Conservation (phyloP, 2,797 vertebrate species). For the Setipinna tenuifilis region DNA sequence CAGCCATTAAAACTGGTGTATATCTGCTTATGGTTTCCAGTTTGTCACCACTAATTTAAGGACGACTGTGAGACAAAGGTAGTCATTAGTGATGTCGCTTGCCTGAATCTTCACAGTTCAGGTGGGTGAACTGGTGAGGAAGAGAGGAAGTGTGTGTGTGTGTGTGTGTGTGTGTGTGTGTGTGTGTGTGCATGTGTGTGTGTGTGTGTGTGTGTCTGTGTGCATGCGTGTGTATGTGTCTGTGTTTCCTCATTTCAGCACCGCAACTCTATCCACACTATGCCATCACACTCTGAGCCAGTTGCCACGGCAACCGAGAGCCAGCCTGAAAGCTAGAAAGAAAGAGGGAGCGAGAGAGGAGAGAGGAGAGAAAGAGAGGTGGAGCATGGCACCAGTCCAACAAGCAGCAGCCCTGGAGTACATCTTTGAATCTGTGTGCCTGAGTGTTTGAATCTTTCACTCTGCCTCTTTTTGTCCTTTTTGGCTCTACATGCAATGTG, state of each 20-base stretch:
- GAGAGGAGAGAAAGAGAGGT: conserved; percentile 70
- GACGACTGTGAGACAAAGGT: not conserved
- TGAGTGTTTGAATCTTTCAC: not conserved
- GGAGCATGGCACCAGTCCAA: conserved; percentile 73
- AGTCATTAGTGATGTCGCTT: conserved; percentile 1
- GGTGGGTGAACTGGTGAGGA: conserved; percentile 49
- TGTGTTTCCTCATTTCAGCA: conserved; percentile 50
- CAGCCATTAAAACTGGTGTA: not conserved
- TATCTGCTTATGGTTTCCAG: not conserved
- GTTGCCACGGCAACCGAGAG: conserved; percentile 80
- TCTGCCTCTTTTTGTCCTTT: not conserved
- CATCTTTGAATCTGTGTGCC: conserved; percentile 48
- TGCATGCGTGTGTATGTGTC: conserved; percentile 50
- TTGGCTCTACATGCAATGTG: not conserved
- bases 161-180: conserved; percentile 37
- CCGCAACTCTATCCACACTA: conserved; percentile 61
- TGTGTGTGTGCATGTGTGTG: conserved; percentile 34
- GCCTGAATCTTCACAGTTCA: conserved; percentile 28
- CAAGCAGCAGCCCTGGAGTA: conserved; percentile 65
- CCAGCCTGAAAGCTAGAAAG: conserved; percentile 72
- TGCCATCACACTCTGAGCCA: conserved; percentile 64
- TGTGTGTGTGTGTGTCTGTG: conserved; percentile 53
- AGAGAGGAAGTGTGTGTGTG: conserved; percentile 10
- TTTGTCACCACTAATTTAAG: conserved; percentile 1
- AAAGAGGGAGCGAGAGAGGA: conserved; percentile 64